Evolutionary conservation across 37 sponge, comb jelly and placozoan genomes (phyloP).

Genomic region (Dysidea cf. avara): DNA sequence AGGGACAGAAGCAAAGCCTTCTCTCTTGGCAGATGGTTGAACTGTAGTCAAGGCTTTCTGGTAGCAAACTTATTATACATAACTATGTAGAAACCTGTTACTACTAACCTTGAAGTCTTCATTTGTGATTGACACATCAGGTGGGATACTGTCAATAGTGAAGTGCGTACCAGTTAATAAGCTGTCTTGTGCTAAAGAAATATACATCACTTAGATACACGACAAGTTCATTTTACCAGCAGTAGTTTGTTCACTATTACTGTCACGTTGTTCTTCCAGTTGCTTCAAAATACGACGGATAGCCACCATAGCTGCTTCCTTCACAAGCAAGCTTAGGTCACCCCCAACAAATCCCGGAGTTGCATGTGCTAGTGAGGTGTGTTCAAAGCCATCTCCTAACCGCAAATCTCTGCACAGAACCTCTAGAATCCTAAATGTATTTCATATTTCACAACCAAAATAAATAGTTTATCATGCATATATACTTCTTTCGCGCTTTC

Average conservation of each 20-base stretch:
- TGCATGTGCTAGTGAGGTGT: slow-evolving; percentile 57
- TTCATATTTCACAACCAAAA: too few species aligned
- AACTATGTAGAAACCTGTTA: neutral
- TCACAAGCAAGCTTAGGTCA: slow-evolving; percentile 78
- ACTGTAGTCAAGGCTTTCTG: slow-evolving; percentile 69
- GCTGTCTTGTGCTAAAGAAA: too few species aligned
- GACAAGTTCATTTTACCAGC: too few species aligned
- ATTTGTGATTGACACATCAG: slow-evolving; percentile 17
- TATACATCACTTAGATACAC: too few species aligned
- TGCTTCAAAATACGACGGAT: slow-evolving; percentile 21
- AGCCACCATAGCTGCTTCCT: slow-evolving; percentile 75
- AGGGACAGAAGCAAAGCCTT: slow-evolving; percentile 97
- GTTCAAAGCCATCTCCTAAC: slow-evolving; percentile 63
- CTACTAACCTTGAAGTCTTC: slow-evolving; percentile 38
- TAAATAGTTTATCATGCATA: neutral
- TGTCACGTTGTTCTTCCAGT: too few species aligned
- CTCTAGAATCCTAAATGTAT: slow-evolving; percentile 57
- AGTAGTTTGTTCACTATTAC: too few species aligned
- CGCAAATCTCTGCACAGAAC: slow-evolving; percentile 74
- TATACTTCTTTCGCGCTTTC: slow-evolving; percentile 59
- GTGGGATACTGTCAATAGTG: neutral
- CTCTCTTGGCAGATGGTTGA: slow-evolving; percentile 92
- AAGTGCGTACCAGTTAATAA: too few species aligned
- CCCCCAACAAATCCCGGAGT: slow-evolving; percentile 94
- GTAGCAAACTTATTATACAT: slow-evolving; percentile 11